Conservation (phyloP, 1,140 invertebrate species). For the Conus ventricosus region DNA sequence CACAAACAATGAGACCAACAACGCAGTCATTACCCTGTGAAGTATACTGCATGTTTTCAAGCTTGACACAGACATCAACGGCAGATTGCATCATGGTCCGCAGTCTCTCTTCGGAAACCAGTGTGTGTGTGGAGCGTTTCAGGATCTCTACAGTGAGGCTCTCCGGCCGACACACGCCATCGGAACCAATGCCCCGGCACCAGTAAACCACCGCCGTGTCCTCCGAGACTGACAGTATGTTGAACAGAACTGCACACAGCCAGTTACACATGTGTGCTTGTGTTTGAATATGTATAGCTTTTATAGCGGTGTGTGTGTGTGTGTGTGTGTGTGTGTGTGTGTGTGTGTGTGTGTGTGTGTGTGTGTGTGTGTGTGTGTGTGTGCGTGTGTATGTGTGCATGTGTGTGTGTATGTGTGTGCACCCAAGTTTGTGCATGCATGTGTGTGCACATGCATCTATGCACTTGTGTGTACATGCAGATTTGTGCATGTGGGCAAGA, state of each 20-base stretch:
- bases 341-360: no score
- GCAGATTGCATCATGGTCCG: background rate
- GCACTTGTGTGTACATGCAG: no score
- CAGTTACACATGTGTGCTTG: background rate
- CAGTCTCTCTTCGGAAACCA: slow-evolving; percentile 6
- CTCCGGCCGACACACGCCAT: background rate
- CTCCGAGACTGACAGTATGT: background rate
- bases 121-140: background rate
- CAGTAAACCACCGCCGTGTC: slow-evolving; percentile 28
- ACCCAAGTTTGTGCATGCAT: no score
- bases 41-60: background rate
- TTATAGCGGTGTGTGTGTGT: no score
- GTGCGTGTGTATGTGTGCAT: no score
- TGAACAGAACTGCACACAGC: slow-evolving; percentile 12
- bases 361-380: no score
- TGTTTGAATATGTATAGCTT: no score
- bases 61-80: slow-evolving; percentile 15
- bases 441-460: no score
- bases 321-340: no score
- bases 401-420: no score
- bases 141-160: slow-evolving; percentile 25
- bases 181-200: background rate
- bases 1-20: no score
- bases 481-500: no score
- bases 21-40: background rate